phyloP scores from a whole-genome alignment of 2,888 invertebrate genomes.

The Fabriciana adippe region DNA sequence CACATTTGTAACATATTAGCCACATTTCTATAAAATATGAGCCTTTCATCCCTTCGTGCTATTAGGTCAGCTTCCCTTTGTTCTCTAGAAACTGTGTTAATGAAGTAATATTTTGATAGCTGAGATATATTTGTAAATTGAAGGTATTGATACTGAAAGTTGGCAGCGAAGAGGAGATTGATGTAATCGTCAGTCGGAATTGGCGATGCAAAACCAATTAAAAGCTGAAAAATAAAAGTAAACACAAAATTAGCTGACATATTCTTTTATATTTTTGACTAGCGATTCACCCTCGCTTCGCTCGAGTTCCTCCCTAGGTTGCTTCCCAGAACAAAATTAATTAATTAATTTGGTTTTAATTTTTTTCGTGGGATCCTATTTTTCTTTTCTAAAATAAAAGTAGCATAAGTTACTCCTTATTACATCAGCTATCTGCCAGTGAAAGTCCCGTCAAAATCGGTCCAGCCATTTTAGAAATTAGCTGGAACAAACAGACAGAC shows the following conservation, averaged over 20 bases:
- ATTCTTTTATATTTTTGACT: too few relatives aligned
- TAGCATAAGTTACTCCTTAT: too few relatives aligned
- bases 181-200: constrained; percentile 78
- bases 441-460: too few relatives aligned
- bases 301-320: too few relatives aligned
- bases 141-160: constrained; percentile 85
- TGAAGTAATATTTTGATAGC: constrained; percentile 75
- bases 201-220: constrained; percentile 83
- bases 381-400: too few relatives aligned
- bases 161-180: constrained; percentile 80
- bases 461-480: too few relatives aligned
- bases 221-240: constrained; percentile 70
- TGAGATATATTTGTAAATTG: constrained; percentile 77
- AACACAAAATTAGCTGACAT: neutral
- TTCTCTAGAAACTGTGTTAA: constrained; percentile 66
- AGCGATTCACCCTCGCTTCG: too few relatives aligned
- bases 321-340: too few relatives aligned
- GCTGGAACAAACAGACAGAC: too few relatives aligned
- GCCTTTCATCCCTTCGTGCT: constrained; percentile 61
- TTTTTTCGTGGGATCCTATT: too few relatives aligned
- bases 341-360: too few relatives aligned
- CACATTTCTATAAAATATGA: constrained; percentile 64
- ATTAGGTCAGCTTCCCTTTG: constrained; percentile 60
- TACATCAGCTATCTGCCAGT: too few relatives aligned
- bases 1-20: constrained; percentile 62